Evolutionary conservation across 2,888 invertebrate species (phyloP).

Genomic region (Peribatodes rhomboidaria): DNA sequence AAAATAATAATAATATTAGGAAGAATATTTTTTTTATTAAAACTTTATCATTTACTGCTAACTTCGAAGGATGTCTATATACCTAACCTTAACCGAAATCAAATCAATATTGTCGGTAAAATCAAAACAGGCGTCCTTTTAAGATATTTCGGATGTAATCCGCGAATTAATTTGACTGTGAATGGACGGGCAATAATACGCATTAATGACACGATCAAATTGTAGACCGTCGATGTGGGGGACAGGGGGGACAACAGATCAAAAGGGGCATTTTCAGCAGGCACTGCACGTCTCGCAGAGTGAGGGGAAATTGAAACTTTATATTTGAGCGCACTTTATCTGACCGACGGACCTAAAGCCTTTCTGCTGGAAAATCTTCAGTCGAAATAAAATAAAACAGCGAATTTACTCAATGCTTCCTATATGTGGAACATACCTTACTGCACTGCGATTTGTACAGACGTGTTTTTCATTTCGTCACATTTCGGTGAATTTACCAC

Average conservation of each 20-base stretch:
- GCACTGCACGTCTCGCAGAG: constrained; percentile 71
- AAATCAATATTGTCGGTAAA: constrained; percentile 19
- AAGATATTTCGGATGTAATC: constrained; percentile 31
- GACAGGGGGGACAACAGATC: constrained; percentile 55
- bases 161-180: constrained; percentile 40
- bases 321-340: constrained; percentile 82
- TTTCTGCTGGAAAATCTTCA: constrained; percentile 72
- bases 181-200: constrained; percentile 46
- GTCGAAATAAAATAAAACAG: constrained; percentile 76
- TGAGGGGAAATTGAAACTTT: constrained; percentile 82
- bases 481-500: not conserved
- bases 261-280: constrained; percentile 66
- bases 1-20: too few species aligned
- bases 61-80: not conserved
- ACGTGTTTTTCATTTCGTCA: not conserved
- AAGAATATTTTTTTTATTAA: too few species aligned
- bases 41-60: too few species aligned
- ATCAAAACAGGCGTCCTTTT: constrained; percentile 16
- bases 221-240: constrained; percentile 31
- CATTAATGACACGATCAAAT: constrained; percentile 50
- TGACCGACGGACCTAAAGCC: constrained; percentile 73
- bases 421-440: constrained; percentile 60
- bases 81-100: not conserved
- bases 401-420: constrained; percentile 68
- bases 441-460: constrained; percentile 56